phyloP scores from a whole-genome alignment of 2,888 invertebrate species.

The Heliconius ethilla region DNA sequence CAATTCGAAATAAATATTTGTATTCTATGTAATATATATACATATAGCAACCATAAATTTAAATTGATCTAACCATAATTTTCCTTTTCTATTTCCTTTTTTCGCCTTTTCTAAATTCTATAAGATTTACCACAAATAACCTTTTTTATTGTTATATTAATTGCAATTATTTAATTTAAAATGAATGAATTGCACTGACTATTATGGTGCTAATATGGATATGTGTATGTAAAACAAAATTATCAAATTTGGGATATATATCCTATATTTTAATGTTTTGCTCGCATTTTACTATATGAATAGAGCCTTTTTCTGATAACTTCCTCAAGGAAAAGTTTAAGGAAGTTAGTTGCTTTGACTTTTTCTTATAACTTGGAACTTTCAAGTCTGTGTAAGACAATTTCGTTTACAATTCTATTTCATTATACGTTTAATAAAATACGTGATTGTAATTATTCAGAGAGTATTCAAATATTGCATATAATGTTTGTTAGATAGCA shows the following conservation, averaged over 20 bases:
- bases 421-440: slow-evolving; percentile 5
- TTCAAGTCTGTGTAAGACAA: slow-evolving; percentile 25
- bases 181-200: no score
- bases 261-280: neutral
- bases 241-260: no score
- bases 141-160: no score
- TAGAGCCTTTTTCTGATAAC: slow-evolving; percentile 15
- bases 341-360: slow-evolving; percentile 29
- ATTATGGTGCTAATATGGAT: no score
- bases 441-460: slow-evolving; percentile 1
- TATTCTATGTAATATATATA: neutral
- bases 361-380: slow-evolving; percentile 32
- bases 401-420: slow-evolving; percentile 4
- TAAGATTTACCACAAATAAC: neutral
- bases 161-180: no score
- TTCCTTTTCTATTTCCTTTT: neutral
- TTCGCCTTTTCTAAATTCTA: neutral
- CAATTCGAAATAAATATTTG: neutral
- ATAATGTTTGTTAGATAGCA: neutral
- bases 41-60: neutral
- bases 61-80: neutral
- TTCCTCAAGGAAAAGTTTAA: slow-evolving; percentile 31
- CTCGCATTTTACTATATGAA: neutral
- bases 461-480: neutral
- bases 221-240: no score